Evolutionary conservation across 2,888 invertebrate genomes (phyloP).

Genomic region (Aradus depressus): DNA sequence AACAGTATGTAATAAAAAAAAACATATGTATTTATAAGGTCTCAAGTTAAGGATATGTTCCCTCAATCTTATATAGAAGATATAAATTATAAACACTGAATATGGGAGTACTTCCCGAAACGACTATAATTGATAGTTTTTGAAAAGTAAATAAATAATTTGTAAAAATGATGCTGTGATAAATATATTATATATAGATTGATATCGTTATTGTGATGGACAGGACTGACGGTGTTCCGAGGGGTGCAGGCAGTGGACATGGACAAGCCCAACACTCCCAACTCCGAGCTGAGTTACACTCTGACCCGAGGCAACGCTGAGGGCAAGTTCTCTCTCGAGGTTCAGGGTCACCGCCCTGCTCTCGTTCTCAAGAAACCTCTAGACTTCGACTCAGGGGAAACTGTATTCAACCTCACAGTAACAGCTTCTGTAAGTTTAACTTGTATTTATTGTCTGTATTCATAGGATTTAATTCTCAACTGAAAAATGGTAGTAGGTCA

Average conservation of each 20-base stretch:
- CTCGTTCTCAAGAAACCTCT: conserved; percentile 60
- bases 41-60: no score
- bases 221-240: conserved; percentile 69
- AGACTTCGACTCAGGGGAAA: conserved; percentile 71
- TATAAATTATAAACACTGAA: not conserved
- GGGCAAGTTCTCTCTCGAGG: conserved; percentile 69
- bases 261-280: conserved; percentile 79
- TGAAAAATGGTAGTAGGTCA: no score
- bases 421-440: conserved; percentile 56
- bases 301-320: conserved; percentile 57
- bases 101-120: no score
- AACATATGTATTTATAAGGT: no score
- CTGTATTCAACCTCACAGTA: conserved; percentile 59
- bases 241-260: conserved; percentile 69
- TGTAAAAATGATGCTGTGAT: no score
- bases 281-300: conserved; percentile 73
- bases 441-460: not conserved
- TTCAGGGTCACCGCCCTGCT: conserved; percentile 59
- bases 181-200: no score
- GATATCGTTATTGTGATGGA: not conserved
- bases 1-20: no score
- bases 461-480: no score
- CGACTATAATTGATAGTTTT: no score
- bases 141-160: not conserved
- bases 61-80: no score